Conservation (phyloP, 1,140 invertebrate species). For the Galleria mellonella region DNA sequence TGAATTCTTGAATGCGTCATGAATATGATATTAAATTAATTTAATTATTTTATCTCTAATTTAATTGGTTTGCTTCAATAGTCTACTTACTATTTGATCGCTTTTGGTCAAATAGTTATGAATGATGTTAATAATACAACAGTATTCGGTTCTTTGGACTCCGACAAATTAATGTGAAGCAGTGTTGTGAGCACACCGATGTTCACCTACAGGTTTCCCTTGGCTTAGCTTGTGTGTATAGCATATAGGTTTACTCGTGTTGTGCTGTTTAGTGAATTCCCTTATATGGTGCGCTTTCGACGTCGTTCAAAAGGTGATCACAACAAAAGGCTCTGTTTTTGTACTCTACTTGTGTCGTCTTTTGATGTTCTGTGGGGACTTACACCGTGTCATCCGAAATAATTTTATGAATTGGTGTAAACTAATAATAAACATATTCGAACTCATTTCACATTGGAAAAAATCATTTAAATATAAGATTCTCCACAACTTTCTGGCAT, state of each 20-base stretch:
- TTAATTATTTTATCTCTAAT: no score
- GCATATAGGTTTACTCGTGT: conserved; percentile 16
- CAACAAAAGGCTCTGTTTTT: background rate
- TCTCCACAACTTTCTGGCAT: background rate
- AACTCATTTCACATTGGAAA: no score
- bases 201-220: conserved; percentile 32
- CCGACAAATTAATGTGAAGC: conserved; percentile 38
- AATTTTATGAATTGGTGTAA: no score
- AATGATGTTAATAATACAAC: no score
- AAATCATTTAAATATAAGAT: no score
- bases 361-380: background rate
- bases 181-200: conserved; percentile 52
- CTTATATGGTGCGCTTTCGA: conserved; percentile 32
- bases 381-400: background rate
- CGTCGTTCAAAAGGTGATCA: conserved; percentile 1
- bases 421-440: no score
- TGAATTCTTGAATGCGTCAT: no score
- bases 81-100: no score
- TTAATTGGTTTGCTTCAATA: no score
- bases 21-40: no score
- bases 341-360: conserved; percentile 1
- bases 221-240: conserved; percentile 59
- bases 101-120: no score
- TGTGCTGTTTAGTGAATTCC: conserved; percentile 21
- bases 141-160: conserved; percentile 44